phyloP scores from a whole-genome alignment of 2,113 vertebrate genomes.

The Peromyscus leucopus region DNA sequence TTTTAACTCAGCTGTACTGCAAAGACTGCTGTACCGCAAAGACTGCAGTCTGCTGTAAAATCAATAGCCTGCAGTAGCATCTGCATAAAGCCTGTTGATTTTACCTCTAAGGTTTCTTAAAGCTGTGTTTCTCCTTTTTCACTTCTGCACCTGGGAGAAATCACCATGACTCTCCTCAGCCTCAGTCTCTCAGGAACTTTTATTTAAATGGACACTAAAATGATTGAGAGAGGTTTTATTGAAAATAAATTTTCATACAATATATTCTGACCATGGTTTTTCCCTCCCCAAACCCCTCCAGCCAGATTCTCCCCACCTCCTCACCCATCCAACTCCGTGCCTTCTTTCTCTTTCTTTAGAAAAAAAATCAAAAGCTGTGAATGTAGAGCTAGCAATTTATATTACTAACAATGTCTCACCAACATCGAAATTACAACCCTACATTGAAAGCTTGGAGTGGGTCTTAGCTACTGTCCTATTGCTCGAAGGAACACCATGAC shows the following conservation, averaged over 20 bases:
- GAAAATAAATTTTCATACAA: neutral
- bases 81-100: neutral
- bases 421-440: neutral
- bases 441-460: slow-evolving; percentile 6
- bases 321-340: neutral
- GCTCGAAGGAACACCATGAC: neutral
- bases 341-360: neutral
- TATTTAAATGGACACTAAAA: neutral
- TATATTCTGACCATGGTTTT: neutral
- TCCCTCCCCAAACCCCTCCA: neutral
- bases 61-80: neutral
- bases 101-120: neutral
- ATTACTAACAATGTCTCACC: neutral
- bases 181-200: neutral
- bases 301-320: neutral
- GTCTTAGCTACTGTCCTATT: neutral
- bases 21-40: neutral
- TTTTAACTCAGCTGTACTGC: neutral
- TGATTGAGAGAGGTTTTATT: neutral
- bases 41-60: neutral
- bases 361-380: neutral
- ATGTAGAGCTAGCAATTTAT: neutral
- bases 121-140: neutral
- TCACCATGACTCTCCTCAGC: neutral
- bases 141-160: neutral